Conservation (phyloP, 2,797 vertebrate species). For the Hafferia zeledoni region DNA sequence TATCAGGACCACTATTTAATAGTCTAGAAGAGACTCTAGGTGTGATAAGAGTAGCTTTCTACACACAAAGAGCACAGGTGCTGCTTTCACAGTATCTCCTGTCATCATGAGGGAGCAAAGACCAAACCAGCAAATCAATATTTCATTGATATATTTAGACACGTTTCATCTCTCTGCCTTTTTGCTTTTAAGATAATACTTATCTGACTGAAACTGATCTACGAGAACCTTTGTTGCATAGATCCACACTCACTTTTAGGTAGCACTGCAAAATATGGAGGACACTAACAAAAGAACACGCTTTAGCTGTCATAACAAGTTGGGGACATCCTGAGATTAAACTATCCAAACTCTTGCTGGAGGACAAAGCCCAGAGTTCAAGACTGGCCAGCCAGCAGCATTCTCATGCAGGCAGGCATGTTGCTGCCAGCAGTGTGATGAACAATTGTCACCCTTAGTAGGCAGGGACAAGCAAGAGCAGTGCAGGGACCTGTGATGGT, state of each 20-base stretch:
- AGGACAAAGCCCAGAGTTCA: background rate
- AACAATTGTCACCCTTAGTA: background rate
- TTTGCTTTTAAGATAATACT: background rate
- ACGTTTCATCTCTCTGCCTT: background rate
- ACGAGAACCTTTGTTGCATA: background rate
- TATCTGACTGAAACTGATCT: background rate
- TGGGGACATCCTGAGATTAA: background rate
- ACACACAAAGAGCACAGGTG: background rate
- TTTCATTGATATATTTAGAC: background rate
- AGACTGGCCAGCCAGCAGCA: background rate
- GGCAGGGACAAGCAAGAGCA: background rate
- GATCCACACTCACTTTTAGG: background rate
- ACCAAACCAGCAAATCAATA: background rate
- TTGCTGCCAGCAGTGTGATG: background rate
- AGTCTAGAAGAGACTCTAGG: background rate
- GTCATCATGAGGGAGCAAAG: background rate
- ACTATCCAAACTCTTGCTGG: background rate
- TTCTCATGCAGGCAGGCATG: accelerated
- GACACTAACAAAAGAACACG: background rate
- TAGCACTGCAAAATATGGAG: background rate
- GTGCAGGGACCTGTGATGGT: background rate
- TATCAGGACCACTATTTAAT: background rate
- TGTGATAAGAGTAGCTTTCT: background rate
- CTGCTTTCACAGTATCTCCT: background rate
- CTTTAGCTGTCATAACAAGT: background rate